Evolutionary conservation across 2,888 invertebrate species (phyloP).

Genomic region (Mesorhabditis belari): DNA sequence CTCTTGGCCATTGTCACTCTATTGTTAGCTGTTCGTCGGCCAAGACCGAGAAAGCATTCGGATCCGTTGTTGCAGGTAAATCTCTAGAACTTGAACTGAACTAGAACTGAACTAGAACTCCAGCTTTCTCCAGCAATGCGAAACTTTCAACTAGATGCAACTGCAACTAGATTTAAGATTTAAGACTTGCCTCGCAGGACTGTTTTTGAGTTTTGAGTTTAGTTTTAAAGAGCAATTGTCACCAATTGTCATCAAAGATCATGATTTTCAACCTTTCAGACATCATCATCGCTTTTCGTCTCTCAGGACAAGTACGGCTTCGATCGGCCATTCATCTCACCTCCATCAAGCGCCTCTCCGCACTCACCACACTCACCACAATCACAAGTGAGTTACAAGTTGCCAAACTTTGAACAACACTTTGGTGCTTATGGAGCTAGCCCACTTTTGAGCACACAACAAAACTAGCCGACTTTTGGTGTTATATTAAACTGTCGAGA

Average conservation of each 20-base stretch:
- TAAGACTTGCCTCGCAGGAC: background rate
- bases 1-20: constrained; percentile 25
- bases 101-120: too few species aligned
- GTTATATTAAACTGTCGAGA: too few species aligned
- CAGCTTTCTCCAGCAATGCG: too few species aligned
- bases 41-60: background rate
- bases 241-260: background rate
- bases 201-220: background rate
- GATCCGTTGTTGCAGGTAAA: too few species aligned
- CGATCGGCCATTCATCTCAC: constrained; percentile 11
- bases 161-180: background rate
- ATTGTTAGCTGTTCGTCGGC: constrained; percentile 17
- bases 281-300: background rate
- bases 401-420: too few species aligned
- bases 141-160: too few species aligned
- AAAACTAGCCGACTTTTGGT: too few species aligned
- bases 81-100: too few species aligned
- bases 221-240: background rate
- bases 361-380: constrained; percentile 9
- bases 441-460: too few species aligned
- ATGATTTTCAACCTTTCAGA: background rate
- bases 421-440: too few species aligned
- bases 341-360: constrained; percentile 18
- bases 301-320: constrained; percentile 22
- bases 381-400: too few species aligned